These are phyloP conservation scores for Corythoichthys haematopterus DNA, from an alignment of 2,113 vertebrate genomes.

Conservation along the genomic window DNA sequence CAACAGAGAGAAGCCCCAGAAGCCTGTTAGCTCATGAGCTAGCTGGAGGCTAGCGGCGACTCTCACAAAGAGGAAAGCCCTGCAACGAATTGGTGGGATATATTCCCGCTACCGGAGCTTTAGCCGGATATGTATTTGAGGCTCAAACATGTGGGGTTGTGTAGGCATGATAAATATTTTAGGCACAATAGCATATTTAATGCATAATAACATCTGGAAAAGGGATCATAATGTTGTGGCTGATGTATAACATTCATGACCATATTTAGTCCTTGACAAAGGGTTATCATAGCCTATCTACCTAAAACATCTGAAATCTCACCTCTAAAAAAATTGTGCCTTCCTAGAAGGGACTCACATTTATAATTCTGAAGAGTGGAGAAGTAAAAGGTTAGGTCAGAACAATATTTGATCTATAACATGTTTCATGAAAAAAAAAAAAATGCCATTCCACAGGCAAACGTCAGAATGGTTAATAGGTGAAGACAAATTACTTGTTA, in stretches of 20 bases:
- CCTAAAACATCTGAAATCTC: neutral
- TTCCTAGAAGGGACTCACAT: constrained; percentile 35
- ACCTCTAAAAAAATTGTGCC: neutral
- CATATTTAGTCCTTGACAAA: neutral
- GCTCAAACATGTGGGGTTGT: too few relatives aligned
- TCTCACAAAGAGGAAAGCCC: too few relatives aligned
- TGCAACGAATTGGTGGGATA: too few relatives aligned
- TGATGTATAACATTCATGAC: neutral
- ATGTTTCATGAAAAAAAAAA: neutral
- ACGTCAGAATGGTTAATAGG: neutral
- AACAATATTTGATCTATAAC: constrained; percentile 8
- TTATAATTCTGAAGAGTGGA: neutral
- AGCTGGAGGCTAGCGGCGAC: too few relatives aligned
- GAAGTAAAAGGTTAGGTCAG: constrained; percentile 9
- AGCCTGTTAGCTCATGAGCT: too few relatives aligned
- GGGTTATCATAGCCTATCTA: neutral
- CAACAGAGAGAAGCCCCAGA: too few relatives aligned
- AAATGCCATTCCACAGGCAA: constrained; percentile 4
- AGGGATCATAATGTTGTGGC: neutral
- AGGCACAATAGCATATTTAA: too few relatives aligned
- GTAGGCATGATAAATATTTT: too few relatives aligned
- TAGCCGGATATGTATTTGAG: too few relatives aligned
- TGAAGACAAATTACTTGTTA: constrained; percentile 18
- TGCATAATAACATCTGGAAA: too few relatives aligned
- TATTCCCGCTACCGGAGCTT: too few relatives aligned